Percentiles rank a stretch among this genome's conserved stretches.
Conservation (phyloP, 37 sponge, comb jelly and placozoan genomes). For the Beroe forskalii region DNA sequence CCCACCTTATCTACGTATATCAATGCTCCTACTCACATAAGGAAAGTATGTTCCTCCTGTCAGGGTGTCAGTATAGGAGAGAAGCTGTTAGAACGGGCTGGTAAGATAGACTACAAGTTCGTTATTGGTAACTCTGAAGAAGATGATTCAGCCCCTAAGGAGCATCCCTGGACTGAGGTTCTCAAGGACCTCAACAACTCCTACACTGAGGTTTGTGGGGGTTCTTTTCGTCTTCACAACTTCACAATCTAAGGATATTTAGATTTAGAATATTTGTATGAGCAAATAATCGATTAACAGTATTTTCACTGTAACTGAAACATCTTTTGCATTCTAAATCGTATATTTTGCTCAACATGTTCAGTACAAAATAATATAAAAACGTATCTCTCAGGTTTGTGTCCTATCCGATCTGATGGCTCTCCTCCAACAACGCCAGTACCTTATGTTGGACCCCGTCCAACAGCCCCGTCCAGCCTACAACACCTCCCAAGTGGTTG, state of each 20-base stretch:
- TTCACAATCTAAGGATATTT: too few species aligned
- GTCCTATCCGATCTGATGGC: slow-evolving; percentile 50
- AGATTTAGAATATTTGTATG: too few species aligned
- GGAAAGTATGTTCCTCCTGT: not conserved
- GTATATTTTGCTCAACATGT: too few species aligned
- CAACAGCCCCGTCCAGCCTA: slow-evolving; percentile 53
- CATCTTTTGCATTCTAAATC: too few species aligned
- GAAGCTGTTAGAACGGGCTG: slow-evolving; percentile 45
- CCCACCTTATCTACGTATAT: too few species aligned
- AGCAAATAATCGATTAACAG: too few species aligned
- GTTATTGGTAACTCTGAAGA: not conserved
- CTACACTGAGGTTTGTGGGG: not conserved
- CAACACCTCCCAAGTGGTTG: slow-evolving; percentile 52
- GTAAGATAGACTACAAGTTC: slow-evolving; percentile 54
- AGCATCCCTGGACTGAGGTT: slow-evolving; percentile 60
- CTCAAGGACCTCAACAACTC: slow-evolving; percentile 24
- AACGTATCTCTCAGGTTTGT: too few species aligned
- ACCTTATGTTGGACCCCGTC: slow-evolving; percentile 48
- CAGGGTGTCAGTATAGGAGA: slow-evolving; percentile 25
- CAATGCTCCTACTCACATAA: too few species aligned
- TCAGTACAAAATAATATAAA: too few species aligned
- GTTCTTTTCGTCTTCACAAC: too few species aligned
- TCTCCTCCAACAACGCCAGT: slow-evolving; percentile 60
- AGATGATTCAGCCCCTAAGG: slow-evolving; percentile 15
- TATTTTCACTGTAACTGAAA: too few species aligned